A percentile compares a stretch with the other conserved stretches of the same genome.
phyloP scores from a whole-genome alignment of 2,888 invertebrate genomes.

The Heliconius charithonia region DNA sequence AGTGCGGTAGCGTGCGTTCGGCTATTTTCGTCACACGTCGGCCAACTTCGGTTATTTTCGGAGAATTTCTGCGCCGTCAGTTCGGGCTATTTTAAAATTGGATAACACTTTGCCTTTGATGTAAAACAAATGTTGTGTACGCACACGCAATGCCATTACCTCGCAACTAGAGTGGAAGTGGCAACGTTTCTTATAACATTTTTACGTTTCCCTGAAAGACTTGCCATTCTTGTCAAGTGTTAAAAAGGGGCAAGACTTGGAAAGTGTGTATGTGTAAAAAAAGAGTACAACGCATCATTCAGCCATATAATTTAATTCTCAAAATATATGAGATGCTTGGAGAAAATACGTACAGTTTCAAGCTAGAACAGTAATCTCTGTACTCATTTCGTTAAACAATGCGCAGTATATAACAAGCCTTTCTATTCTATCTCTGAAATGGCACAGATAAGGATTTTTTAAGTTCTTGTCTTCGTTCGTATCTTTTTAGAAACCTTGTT shows the following conservation, averaged over 20 bases:
- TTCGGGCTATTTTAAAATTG: slow-evolving; percentile 70
- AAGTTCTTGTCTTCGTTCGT: too few relatives aligned
- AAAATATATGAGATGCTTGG: too few relatives aligned
- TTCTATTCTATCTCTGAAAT: not conserved
- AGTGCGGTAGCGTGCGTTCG: slow-evolving; percentile 65
- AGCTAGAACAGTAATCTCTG: not conserved
- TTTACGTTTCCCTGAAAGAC: not conserved
- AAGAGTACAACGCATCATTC: too few relatives aligned
- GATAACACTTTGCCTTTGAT: slow-evolving; percentile 71
- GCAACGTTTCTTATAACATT: not conserved
- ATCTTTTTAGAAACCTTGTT: not conserved
- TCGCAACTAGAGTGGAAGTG: slow-evolving; percentile 13
- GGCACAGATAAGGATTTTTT: not conserved
- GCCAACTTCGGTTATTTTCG: slow-evolving; percentile 58
- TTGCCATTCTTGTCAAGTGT: too few relatives aligned
- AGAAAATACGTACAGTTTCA: too few relatives aligned
- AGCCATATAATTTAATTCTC: too few relatives aligned
- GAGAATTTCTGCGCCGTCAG: slow-evolving; percentile 51
- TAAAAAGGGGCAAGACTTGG: too few relatives aligned
- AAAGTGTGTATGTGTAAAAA: too few relatives aligned
- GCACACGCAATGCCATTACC: slow-evolving; percentile 51
- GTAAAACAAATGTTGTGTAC: slow-evolving; percentile 72
- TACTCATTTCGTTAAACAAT: not conserved
- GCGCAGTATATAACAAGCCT: not conserved
- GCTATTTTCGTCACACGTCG: slow-evolving; percentile 69